Evolutionary conservation across 37 sponge, comb jelly and placozoan species (phyloP), one percentile per base, ranked within the genome.

Genomic region (Oopsacas minuta): DNA sequence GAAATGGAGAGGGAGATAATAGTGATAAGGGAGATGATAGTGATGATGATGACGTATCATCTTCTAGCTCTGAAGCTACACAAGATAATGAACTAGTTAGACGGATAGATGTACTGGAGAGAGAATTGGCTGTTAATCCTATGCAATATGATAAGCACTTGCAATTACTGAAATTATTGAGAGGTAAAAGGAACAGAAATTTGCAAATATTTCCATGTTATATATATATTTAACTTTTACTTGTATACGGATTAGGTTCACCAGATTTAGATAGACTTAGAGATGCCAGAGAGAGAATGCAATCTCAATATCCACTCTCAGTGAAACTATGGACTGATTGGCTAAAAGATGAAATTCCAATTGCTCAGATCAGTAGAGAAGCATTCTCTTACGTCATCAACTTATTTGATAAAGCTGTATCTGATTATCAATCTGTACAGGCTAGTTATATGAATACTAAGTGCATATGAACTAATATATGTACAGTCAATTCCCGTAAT

Each of bases 281-380:
- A 12, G 1, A 12, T 25, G 75, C 75, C 3, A 3, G 75, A 12
- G 75, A 61, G 75, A 10, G 75, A 61, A 61, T 61, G 75, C 75
- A 61, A 34, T 3, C 75, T 61, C 75, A 61, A 3, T 61, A 32
- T 34, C 75, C 75, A 25, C 75, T 61, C 75, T 61, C 75, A 61
- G 75, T 32, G 22, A 3, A 10, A 25, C 22, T 25, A n/a, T 61
- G 75, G 75, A n/a, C 28, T 32, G 22, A 25, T 3, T 61, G 75
- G 75, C 22, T 61, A 61, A 7, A 32, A n/a, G 75, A 61, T 25
- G 75, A 61, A 34, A 61, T 61, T n/a, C 75, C 75, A 61, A 61
- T 61, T 61, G 75, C 75, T 61, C 75, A 61, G 28, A 61, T 61
- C 30, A 61, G 30, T n/a, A 61, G 28, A 61, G 75, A 61, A 25